Evolutionary conservation across 2,113 vertebrate genomes (phyloP), one percentile per base, ranked within the genome.

Genomic region (Cochlearius cochlearius): DNA sequence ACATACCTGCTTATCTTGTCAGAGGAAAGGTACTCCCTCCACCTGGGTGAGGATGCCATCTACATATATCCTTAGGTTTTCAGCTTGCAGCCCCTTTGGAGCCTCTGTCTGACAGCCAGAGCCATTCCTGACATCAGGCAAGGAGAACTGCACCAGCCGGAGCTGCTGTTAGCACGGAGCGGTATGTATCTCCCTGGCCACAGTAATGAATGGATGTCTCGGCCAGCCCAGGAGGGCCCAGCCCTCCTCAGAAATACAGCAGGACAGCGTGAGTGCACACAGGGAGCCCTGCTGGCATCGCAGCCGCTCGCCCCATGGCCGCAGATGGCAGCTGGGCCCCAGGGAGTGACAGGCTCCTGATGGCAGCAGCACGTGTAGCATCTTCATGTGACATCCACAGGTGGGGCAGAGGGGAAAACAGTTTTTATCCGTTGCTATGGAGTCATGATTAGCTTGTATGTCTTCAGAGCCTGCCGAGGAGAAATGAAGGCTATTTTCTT

Each of bases 311-410:
- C 21, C 74, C 78, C 85, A 39, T 20, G 34, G 88, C 86, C 8
- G 12, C 89, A 17, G 94, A 50, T 60, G 93, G 93, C 95, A 96
- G 92, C 92, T 96, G 97, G 83, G 88, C 83, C 86, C 83, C 34
- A 12, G 36, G 83, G 79, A 96, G 75, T 98, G 97, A 95, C 96
- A 96, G 90, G 94, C 75, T 95, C 92, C 94, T 96, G 97, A 94
- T 97, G 97, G 96, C 93, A 96, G 88, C 80, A 96, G 97, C 97
- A 97, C 94, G 87, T 96, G 97, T 74, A 94, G 96, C 95, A 95
- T 95, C 95, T 97, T 96, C 96, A 93, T 96, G 96, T 98, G 96
- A 97, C 96, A 97, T 64, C 91, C 97, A 94, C 97, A 97, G 97
- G 96, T 98, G 97, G 96, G 95, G 87, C 18, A 10, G 92, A 77